A percentile compares a stretch with the other conserved stretches of the same genome.
phyloP scores from a whole-genome alignment of 2,888 invertebrate genomes.

The Petrolisthes cinctipes region DNA sequence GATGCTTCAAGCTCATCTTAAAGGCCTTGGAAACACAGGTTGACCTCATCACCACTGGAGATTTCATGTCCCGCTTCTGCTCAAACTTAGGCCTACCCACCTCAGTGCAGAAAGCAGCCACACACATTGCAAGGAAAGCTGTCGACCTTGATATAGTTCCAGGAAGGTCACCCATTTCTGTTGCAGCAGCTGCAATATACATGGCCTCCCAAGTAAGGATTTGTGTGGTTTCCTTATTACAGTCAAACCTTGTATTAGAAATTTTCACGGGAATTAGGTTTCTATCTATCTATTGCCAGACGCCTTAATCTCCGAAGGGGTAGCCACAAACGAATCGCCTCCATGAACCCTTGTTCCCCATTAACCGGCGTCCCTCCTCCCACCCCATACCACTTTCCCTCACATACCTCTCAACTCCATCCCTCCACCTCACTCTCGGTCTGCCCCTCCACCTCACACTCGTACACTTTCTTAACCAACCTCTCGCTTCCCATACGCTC shows the following conservation, averaged over 20 bases:
- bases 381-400: too few species aligned
- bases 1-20: slow-evolving; percentile 96
- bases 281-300: not conserved
- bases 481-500: too few species aligned
- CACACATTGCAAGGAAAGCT: slow-evolving; percentile 95
- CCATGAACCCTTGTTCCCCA: too few species aligned
- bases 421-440: too few species aligned
- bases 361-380: too few species aligned
- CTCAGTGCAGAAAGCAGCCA: slow-evolving; percentile 84
- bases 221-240: not conserved
- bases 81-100: slow-evolving; percentile 80
- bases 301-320: too few species aligned
- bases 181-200: slow-evolving; percentile 98
- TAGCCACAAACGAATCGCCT: too few species aligned
- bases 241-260: too few species aligned
- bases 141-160: slow-evolving; percentile 97
- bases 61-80: slow-evolving; percentile 99
- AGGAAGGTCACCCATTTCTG: slow-evolving; percentile 97
- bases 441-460: too few species aligned
- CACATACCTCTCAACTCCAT: too few species aligned
- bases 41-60: slow-evolving; percentile 96
- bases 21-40: slow-evolving; percentile 97
- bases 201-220: slow-evolving; percentile 93
- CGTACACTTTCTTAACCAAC: too few species aligned
- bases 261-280: too few species aligned